Base-by-base conservation (phyloP, 2,888 invertebrate species). In the Halictus ligatus region DNA sequence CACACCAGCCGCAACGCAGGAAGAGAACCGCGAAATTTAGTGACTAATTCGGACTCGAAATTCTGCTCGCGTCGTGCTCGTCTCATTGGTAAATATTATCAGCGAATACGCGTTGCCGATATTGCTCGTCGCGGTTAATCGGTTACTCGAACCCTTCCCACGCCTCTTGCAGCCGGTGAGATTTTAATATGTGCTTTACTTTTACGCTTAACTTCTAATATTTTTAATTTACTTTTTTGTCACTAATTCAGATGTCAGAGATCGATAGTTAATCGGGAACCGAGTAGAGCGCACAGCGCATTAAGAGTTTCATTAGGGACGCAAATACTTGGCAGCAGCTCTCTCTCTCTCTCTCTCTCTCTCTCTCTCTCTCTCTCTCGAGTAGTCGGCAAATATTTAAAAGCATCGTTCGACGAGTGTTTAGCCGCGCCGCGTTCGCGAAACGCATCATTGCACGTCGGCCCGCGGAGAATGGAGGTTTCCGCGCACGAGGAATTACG, bases 21-120 rank as follows among this genome's bases (percentile, higher is more conserved):
- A 77, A 71, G 69, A 77, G 78, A 77, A 46, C 54, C 29, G 46
- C n/a, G n/a, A 46, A 81, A 81, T 81, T 81, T 64, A 73, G 43
- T 73, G 50, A 15, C 15, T 54, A 58, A 48, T 25, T 21, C 69
- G 58, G 13, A 72, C 58, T 50, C 13, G 60, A 72, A 83, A 83
- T 76, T 71, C 43, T 43, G 43, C 5, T 2, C 12, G 12, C 0
- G 40, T 43, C 1, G 5, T 71, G 8, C 21, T 10, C 40, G 35
- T 35, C 64, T 25, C 4, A 0, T 21, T 18, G 40, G 0, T 10
- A 69, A 69, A 40, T 40, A 40, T 18, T 69, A 40, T 21, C 40
- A 21, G 35, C 40, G 21, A 12, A 40, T 21, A 21, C 21, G 21
- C 21, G 12, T 5, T 21, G 40, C 10, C 10, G 21, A 69, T 69